Conservation (phyloP, 2,113 vertebrate genomes). For the Odocoileus virginianus region DNA sequence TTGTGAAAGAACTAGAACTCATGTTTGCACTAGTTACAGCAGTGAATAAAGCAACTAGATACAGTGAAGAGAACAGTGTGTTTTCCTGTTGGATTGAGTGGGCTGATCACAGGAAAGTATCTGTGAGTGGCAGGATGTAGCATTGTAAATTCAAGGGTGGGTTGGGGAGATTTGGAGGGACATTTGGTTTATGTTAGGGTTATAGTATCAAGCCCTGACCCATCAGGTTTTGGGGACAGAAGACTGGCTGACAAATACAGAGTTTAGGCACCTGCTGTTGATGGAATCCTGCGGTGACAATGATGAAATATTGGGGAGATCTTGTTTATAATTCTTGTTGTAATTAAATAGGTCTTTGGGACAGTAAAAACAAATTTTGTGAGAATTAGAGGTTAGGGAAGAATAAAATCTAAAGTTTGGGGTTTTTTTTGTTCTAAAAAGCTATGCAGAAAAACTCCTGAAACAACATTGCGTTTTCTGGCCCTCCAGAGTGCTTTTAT, state of each 20-base stretch:
- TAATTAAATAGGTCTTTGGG: not conserved
- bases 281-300: not conserved
- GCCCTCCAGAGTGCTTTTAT: not conserved
- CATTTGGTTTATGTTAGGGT: not conserved
- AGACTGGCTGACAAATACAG: not conserved
- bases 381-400: not conserved
- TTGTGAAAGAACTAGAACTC: not conserved
- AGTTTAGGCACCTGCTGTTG: not conserved
- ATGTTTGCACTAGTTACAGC: not conserved
- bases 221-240: slow-evolving; percentile 2
- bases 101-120: not conserved
- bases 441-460: not conserved
- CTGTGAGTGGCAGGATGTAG: not conserved
- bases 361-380: not conserved
- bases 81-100: not conserved
- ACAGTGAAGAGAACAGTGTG: not conserved
- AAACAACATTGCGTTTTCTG: not conserved
- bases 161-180: not conserved
- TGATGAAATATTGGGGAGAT: not conserved
- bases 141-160: not conserved
- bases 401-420: not conserved
- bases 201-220: not conserved
- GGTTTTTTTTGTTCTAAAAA: not conserved
- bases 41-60: not conserved
- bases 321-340: not conserved